Evolutionary conservation across 2,797 vertebrate species (phyloP).

Genomic region (Betta splendens): DNA sequence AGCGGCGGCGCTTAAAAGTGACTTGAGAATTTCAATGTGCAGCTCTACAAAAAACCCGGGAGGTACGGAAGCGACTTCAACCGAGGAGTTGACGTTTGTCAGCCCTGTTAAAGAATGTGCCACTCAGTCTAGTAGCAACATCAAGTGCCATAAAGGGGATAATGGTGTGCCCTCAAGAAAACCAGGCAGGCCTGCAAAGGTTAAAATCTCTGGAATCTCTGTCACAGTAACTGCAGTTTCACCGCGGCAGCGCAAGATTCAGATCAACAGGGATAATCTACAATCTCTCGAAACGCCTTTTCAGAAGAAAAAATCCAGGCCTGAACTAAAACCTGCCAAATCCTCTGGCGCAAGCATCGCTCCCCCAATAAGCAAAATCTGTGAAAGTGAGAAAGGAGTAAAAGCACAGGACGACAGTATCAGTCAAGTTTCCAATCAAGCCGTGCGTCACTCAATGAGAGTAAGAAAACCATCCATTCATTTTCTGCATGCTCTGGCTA

Average conservation of each 20-base stretch:
- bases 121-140: constrained; percentile 80
- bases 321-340: constrained; percentile 71
- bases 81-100: constrained; percentile 79
- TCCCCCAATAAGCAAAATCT: constrained; percentile 51
- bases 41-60: constrained; percentile 48
- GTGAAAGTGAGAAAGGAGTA: constrained; percentile 47
- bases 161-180: constrained; percentile 83
- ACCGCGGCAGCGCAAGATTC: constrained; percentile 90
- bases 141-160: constrained; percentile 82
- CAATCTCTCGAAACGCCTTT: constrained; percentile 47
- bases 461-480: constrained; percentile 89
- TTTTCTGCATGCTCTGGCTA: constrained; percentile 89
- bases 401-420: constrained; percentile 38
- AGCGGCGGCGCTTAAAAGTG: constrained; percentile 55
- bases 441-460: constrained; percentile 85
- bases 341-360: constrained; percentile 72
- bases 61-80: constrained; percentile 38
- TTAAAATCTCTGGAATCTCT: constrained; percentile 95
- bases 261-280: constrained; percentile 82
- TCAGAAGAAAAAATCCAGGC: constrained; percentile 50
- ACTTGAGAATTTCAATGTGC: constrained; percentile 52
- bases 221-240: constrained; percentile 90
- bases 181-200: constrained; percentile 93
- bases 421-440: constrained; percentile 33
- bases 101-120: constrained; percentile 81